Evolutionary conservation across 2,113 vertebrate species (phyloP).

Genomic region (Cinclus mexicanus): DNA sequence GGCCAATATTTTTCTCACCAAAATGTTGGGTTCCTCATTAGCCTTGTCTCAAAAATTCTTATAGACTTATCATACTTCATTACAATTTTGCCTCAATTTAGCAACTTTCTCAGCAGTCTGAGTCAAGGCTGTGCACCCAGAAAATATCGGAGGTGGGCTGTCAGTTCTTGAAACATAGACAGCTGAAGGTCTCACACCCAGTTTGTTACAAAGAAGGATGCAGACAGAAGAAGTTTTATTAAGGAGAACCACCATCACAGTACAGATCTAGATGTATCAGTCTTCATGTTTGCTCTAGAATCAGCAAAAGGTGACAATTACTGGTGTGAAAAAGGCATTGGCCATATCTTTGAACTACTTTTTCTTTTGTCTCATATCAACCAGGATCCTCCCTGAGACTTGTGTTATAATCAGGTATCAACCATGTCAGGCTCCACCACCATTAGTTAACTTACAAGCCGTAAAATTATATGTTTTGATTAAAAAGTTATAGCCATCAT

Average conservation of each 20-base stretch:
- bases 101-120: background rate
- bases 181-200: background rate
- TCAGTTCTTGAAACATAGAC: background rate
- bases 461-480: conserved; percentile 56
- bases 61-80: background rate
- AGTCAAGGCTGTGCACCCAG: background rate
- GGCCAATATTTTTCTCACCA: background rate
- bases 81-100: background rate
- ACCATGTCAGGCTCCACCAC: background rate
- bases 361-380: background rate
- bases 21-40: background rate
- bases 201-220: background rate
- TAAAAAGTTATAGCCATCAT: conserved; percentile 45
- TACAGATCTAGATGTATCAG: background rate
- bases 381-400: background rate
- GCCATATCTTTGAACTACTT: background rate
- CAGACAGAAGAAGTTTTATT: background rate
- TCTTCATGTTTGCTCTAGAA: background rate
- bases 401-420: background rate
- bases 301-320: background rate
- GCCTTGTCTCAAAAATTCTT: background rate
- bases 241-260: background rate
- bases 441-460: conserved; percentile 31
- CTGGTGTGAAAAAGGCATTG: background rate
- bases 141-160: background rate